Evolutionary conservation across 2,888 invertebrate species (phyloP), one percentile per base, ranked within the genome.

Genomic region (Xanthia togata): DNA sequence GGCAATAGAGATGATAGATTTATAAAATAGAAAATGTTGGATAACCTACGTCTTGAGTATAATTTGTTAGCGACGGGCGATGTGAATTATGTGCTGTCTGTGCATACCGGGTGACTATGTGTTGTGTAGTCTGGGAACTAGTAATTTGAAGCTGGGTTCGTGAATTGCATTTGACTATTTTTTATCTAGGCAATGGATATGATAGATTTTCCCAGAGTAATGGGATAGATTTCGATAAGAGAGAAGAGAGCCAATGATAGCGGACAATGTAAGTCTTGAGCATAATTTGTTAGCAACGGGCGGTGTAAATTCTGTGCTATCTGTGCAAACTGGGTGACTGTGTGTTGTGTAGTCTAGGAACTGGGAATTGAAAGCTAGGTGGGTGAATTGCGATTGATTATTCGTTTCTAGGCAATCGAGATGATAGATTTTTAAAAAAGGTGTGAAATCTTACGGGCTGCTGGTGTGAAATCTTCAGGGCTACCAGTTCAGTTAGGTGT

Each of bases 231-330:
- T 41, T n/a, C 11, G 3, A 26, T 41, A 17, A 57, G 26, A 26
- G 2, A 26, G 26, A 26, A 12, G 26, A 9, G 31, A 31, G 31
- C 55, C n/a, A n/a, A n/a, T n/a, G n/a, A n/a, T 93, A 94, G 94
- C 90, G 92, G 93, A 91, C 91, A 93, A 92, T 93, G 93, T 94
- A 92, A 93, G 93, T 94, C 93, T 94, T 93, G 91, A 90, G 90
- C 89, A 91, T 93, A 94, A 94, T 94, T 94, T 93, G 93, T 93
- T 81, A 86, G 88, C 88, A 88, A 84, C 88, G 82, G 79, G 72
- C 84, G 74, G 79, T 81, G 74, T 77, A 79, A 78, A 85, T 84
- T 81, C 82, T 74, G 83, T 79, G 85, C 81, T 79, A 78, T 81
- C 82, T 74, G 83, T 79, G 85, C 81, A 81, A 78, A 81, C 77